Evolutionary conservation across 2,113 vertebrate genomes (phyloP).

Genomic region (Callopanchax toddi): DNA sequence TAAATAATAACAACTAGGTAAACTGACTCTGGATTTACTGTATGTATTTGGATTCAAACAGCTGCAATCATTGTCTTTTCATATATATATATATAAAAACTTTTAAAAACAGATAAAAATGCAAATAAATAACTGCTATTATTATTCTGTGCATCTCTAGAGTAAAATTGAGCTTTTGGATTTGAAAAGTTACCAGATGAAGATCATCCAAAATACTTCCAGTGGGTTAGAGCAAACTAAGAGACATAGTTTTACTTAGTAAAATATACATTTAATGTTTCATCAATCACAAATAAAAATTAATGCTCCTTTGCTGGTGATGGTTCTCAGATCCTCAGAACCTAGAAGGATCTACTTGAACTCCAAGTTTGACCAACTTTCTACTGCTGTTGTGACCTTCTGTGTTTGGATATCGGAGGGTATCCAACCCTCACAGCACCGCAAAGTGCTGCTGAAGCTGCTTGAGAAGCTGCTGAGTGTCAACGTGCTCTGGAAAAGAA

Average conservation of each 20-base stretch:
- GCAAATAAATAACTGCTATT: no score
- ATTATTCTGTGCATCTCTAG: no score
- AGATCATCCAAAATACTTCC: no score
- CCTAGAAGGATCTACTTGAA: background rate
- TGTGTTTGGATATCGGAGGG: background rate
- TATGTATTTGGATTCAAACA: background rate
- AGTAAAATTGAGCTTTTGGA: no score
- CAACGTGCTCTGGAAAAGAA: slow-evolving; percentile 92
- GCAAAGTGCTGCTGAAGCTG: slow-evolving; percentile 91
- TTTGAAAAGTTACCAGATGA: no score
- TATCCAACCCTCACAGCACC: slow-evolving; percentile 76
- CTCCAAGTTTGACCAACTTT: slow-evolving; percentile 8
- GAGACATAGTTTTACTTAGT: no score
- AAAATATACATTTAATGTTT: background rate
- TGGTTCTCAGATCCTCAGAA: no score
- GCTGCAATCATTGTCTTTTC: no score
- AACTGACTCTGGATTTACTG: background rate
- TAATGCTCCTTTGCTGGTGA: no score
- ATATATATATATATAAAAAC: no score
- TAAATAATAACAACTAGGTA: background rate
- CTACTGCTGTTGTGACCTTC: background rate
- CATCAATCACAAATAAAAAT: slow-evolving; percentile 15
- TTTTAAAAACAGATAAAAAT: no score
- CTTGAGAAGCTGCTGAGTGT: slow-evolving; percentile 91
- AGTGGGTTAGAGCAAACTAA: no score